A percentile compares a stretch with the other conserved stretches of the same genome.
These are phyloP conservation scores for Thymelicus lineola DNA, from an alignment of 2,888 invertebrate species.

Conservation along the genomic window DNA sequence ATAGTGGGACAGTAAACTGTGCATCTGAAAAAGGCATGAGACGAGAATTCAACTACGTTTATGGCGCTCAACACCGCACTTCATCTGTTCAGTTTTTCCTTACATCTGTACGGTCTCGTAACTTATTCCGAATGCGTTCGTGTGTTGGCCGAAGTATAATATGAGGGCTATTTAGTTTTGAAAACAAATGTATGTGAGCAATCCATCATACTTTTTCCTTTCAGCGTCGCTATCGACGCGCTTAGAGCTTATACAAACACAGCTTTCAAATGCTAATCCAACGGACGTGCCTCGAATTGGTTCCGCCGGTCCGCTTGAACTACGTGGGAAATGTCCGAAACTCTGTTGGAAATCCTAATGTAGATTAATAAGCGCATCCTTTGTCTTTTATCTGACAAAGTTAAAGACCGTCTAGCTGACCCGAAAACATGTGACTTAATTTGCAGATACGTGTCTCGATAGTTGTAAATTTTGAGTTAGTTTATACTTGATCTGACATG, in stretches of 20 bases:
- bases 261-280: conserved; percentile 81
- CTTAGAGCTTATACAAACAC: conserved; percentile 78
- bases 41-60: conserved; percentile 40
- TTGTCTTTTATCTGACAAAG: conserved; percentile 29
- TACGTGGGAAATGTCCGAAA: conserved; percentile 73
- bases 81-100: conserved; percentile 45
- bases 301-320: conserved; percentile 58
- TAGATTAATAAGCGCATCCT: conserved; percentile 36
- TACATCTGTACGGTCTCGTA: conserved; percentile 56
- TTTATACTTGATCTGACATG: no score
- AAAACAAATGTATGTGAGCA: conserved; percentile 79
- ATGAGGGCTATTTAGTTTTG: conserved; percentile 75
- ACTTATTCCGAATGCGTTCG: conserved; percentile 78
- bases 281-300: conserved; percentile 78
- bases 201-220: conserved; percentile 83
- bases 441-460: background rate
- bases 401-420: conserved; percentile 17
- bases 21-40: conserved; percentile 43
- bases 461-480: no score
- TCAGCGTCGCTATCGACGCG: conserved; percentile 64
- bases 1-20: conserved; percentile 40
- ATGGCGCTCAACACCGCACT: conserved; percentile 37
- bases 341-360: conserved; percentile 41
- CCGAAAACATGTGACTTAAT: background rate
- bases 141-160: conserved; percentile 56